A percentile compares a stretch with the other conserved stretches of the same genome.
Conservation (phyloP, 2,797 vertebrate species). For the Falco rusticolus region DNA sequence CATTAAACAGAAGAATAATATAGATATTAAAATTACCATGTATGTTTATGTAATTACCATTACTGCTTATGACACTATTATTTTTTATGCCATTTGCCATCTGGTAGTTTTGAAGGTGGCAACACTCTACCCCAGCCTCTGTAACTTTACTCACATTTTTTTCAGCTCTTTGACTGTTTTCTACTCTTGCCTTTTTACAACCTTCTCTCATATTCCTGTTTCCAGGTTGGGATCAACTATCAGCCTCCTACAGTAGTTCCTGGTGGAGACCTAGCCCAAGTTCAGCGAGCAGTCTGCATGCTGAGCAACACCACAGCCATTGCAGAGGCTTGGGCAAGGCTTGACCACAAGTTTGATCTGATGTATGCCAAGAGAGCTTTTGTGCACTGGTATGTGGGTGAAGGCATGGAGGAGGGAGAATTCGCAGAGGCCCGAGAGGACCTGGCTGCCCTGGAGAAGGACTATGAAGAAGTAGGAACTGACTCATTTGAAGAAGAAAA, state of each 20-base stretch:
- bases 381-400: conserved; percentile 96
- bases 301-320: conserved; percentile 95
- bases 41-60: too few species aligned
- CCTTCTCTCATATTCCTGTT: neutral
- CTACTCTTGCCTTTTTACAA: neutral
- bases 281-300: conserved; percentile 92
- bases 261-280: conserved; percentile 88
- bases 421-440: conserved; percentile 95
- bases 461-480: conserved; percentile 92
- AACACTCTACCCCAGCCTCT: neutral
- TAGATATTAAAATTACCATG: neutral
- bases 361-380: conserved; percentile 97
- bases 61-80: neutral
- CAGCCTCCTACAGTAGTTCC: conserved; percentile 89
- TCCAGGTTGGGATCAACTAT: conserved; percentile 92
- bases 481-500: conserved; percentile 72
- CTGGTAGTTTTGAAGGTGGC: neutral
- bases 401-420: conserved; percentile 97
- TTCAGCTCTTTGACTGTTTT: neutral
- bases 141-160: neutral
- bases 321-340: conserved; percentile 92
- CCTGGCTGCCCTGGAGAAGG: conserved; percentile 91
- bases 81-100: neutral
- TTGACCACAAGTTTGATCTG: conserved; percentile 95
- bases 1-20: neutral